Evolutionary conservation across 2,797 vertebrate species (phyloP).

Genomic region (Echeneis naucrates): DNA sequence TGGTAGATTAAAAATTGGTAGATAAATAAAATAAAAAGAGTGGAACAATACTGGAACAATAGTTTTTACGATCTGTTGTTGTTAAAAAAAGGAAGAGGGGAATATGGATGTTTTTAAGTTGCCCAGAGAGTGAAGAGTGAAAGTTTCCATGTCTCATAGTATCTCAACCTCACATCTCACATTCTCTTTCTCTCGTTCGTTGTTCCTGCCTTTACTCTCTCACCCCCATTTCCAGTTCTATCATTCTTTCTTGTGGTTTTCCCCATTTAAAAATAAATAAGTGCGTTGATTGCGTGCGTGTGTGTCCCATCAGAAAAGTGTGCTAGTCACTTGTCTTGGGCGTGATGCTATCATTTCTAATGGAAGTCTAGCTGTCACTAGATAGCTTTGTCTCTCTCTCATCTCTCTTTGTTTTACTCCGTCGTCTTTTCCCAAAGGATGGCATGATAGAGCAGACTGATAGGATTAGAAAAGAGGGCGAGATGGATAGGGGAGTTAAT

Average conservation of each 20-base stretch:
- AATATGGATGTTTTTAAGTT: slow-evolving; percentile 27
- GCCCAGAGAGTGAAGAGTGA: slow-evolving; percentile 24
- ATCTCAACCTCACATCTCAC: slow-evolving; percentile 22
- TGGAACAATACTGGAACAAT: no score
- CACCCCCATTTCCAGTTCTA: slow-evolving; percentile 17
- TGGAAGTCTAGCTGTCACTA: slow-evolving; percentile 74
- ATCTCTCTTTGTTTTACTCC: slow-evolving; percentile 71
- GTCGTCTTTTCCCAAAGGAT: slow-evolving; percentile 69
- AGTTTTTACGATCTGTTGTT: no score
- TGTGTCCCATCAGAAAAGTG: slow-evolving; percentile 54
- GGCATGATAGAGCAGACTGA: slow-evolving; percentile 72
- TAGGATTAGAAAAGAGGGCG: slow-evolving; percentile 67
- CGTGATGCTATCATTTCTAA: slow-evolving; percentile 75
- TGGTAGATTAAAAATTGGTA: not conserved
- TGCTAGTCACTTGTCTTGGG: slow-evolving; percentile 65
- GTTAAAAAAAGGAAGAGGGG: slow-evolving; percentile 23
- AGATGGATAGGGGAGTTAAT: slow-evolving; percentile 76
- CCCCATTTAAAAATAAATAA: not conserved
- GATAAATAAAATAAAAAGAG: no score
- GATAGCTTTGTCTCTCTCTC: slow-evolving; percentile 74
- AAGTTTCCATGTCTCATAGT: slow-evolving; percentile 33
- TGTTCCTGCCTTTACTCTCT: slow-evolving; percentile 26
- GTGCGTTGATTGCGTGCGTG: slow-evolving; percentile 42
- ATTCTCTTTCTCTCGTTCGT: slow-evolving; percentile 34
- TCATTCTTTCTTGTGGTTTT: slow-evolving; percentile 26